phyloP scores from a whole-genome alignment of 2,888 invertebrate species.

The Macropis europaea region DNA sequence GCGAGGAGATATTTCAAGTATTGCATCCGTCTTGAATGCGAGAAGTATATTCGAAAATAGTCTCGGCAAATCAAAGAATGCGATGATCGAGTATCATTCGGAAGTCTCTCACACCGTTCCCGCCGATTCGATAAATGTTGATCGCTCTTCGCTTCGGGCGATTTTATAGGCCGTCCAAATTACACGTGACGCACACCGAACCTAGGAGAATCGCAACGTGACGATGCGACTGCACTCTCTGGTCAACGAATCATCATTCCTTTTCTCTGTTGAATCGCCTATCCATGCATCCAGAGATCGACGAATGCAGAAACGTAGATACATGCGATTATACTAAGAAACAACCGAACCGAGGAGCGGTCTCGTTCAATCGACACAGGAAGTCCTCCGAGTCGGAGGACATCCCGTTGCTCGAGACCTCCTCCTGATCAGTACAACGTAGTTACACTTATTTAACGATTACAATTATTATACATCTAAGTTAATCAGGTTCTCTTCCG shows the following conservation, averaged over 20 bases:
- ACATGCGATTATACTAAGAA: conserved; percentile 44
- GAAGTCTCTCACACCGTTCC: conserved; percentile 20
- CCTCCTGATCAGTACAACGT: conserved; percentile 47
- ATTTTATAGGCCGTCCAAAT: background rate
- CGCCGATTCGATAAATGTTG: conserved; percentile 5
- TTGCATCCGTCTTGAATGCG: background rate
- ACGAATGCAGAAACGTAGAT: conserved; percentile 44
- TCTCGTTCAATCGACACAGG: background rate
- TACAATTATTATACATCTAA: conserved; percentile 58
- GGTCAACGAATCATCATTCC: conserved; percentile 11
- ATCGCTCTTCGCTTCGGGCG: background rate
- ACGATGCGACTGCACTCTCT: background rate
- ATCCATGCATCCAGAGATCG: background rate
- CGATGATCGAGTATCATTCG: conserved; percentile 22
- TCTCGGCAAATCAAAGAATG: conserved; percentile 9
- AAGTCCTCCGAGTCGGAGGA: background rate
- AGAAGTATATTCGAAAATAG: conserved; percentile 8
- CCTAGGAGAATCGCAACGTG: conserved; percentile 3
- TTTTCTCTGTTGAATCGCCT: background rate
- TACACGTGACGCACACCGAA: conserved; percentile 11
- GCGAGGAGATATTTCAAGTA: background rate
- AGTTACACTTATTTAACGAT: conserved; percentile 60
- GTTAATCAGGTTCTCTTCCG: conserved; percentile 50
- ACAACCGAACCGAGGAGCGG: conserved; percentile 23
- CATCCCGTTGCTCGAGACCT: background rate